Conservation (phyloP, 2,888 invertebrate genomes). For the Lymantria monacha region DNA sequence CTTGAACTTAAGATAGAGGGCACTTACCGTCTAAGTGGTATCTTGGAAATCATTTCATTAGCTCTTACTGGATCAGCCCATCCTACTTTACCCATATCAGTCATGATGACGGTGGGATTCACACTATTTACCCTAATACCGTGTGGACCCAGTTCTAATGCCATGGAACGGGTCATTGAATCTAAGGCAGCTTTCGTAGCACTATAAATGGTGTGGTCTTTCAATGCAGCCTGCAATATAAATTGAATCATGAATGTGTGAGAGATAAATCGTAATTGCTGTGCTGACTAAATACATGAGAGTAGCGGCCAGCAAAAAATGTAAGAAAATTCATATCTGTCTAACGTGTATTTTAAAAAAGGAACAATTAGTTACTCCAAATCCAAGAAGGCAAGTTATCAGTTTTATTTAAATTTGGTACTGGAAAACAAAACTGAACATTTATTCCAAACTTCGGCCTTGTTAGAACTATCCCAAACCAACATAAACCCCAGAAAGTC, state of each 20-base stretch:
- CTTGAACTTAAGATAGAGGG: not conserved
- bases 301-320: too few species aligned
- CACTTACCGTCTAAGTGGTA: slow-evolving; percentile 90
- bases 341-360: too few species aligned
- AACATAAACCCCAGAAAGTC: too few species aligned
- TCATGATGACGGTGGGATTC: slow-evolving; percentile 97
- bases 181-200: slow-evolving; percentile 96
- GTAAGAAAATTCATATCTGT: too few species aligned
- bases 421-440: too few species aligned
- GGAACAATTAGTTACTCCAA: too few species aligned
- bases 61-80: slow-evolving; percentile 94
- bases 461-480: too few species aligned
- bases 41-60: slow-evolving; percentile 88
- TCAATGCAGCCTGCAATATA: slow-evolving; percentile 84
- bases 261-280: too few species aligned
- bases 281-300: too few species aligned
- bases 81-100: slow-evolving; percentile 91
- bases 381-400: too few species aligned
- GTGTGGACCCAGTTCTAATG: slow-evolving; percentile 92
- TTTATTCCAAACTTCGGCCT: too few species aligned
- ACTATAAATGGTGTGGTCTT: slow-evolving; percentile 91
- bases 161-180: slow-evolving; percentile 90
- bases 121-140: slow-evolving; percentile 95
- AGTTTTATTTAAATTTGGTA: too few species aligned
- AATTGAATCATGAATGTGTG: not conserved